phyloP scores from a whole-genome alignment of 2,113 vertebrate genomes.

The Odocoileus virginianus region DNA sequence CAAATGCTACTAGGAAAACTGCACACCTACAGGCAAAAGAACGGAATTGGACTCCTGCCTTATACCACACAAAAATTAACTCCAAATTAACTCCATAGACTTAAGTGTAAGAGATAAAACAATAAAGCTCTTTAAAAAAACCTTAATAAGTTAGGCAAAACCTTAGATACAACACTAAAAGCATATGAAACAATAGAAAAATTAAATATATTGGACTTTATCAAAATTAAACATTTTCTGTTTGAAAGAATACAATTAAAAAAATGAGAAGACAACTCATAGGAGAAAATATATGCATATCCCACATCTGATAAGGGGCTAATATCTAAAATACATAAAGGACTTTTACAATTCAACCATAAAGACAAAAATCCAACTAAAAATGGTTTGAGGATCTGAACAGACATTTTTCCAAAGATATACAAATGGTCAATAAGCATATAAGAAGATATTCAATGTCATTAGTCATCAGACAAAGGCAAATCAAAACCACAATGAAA shows the following conservation, averaged over 20 bases:
- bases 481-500: not conserved
- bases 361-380: not conserved
- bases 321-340: not conserved
- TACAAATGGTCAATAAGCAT: not conserved
- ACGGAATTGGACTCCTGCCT: not conserved
- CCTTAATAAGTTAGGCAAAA: not conserved
- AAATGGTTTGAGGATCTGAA: not conserved
- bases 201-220: not conserved
- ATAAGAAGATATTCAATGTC: not conserved
- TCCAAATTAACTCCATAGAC: not conserved
- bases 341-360: not conserved
- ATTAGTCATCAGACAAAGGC: not conserved
- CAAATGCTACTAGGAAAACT: not conserved
- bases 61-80: not conserved
- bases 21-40: not conserved
- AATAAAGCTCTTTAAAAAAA: not conserved
- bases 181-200: not conserved
- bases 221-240: not conserved
- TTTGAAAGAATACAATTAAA: not conserved
- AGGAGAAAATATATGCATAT: not conserved
- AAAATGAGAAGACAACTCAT: not conserved
- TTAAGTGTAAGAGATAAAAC: not conserved
- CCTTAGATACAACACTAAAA: not conserved
- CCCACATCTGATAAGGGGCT: not conserved
- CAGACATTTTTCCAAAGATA: not conserved